Evolutionary conservation across 2,113 vertebrate species (phyloP), one percentile per base, ranked within the genome.

Genomic region (Nycticebus coucang): DNA sequence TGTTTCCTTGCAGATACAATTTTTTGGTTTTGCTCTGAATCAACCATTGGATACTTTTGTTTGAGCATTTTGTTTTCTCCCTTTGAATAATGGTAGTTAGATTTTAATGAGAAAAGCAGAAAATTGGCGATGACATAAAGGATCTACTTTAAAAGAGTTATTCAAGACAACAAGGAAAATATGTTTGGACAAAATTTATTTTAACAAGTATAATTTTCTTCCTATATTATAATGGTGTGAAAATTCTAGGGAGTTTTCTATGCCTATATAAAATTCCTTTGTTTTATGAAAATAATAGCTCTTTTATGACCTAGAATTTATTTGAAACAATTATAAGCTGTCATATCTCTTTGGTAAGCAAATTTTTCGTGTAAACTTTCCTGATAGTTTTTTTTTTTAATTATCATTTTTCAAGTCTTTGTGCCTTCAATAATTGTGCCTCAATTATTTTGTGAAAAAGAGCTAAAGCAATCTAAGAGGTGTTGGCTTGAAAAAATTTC

Each of bases 51-150:
- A 84, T 93, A 78, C 83, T 62, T 91, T 90, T 87, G 66, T 93
- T 93, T 62, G 41, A 93, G 9, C 4, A 62, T 87, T 87, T 81
- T 80, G 9, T 91, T 89, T 91, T 57, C n/a, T 93, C 6, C 17
- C 87, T 93, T 90, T 86, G 78, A 17, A 92, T 75, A 85, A 85
- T 50, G 66, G 22, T 80, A 71, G 35, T 95, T 95, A 93, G 57
- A 74, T 96, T 89, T 83, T 96, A 97, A 96, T 89, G 74, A 79
- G 82, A 96, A 66, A 78, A 97, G 83, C 15, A 75, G 59, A 95
- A 97, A 97, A 93, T 88, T 95, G 88, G 57, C 71, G 79, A 24
- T 72, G 64, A 91, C 22, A 83, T 83, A 95, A 97, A 96, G 87
- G 28, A 90, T 66, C 45, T 50, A 95, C 50, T 97, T 97, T 74